Evolutionary conservation across 1,140 invertebrate species (phyloP), one percentile per base, ranked within the genome.

Genomic region (Copidosoma floridanum): DNA sequence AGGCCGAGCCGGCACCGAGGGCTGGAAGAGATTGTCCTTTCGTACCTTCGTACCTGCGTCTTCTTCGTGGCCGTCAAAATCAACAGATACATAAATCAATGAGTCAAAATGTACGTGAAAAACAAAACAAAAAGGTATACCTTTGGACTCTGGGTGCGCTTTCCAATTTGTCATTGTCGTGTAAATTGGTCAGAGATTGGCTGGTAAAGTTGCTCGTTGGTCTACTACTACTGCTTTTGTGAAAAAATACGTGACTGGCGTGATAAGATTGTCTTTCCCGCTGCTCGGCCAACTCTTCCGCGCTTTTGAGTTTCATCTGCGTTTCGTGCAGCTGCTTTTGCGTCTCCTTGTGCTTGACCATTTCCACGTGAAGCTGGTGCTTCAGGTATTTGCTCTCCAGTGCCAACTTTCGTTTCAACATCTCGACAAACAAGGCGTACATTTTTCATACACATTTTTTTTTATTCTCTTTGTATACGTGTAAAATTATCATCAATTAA

Each of bases 311-410:
- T 73, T 87, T 86, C 23, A 72, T 80, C 21, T 85, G 78, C 11
- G 86, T 82, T 27, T 87, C 80, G 26, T 85, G 82, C 35, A 91
- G 79, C 52, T 88, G 83, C 56, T 85, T 84, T 66, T 89, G 83
- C 5, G 86, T 85, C 65, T 88, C 86, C 65, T 86, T 89, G 48
- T 85, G 84, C 62, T 89, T 90, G 27, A 80, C 77, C 29, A 88
- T 83, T 76, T 91, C 89, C 0, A 73, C 65, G 24, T 86, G 84
- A 16, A 90, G 71, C 69, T 89, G 87, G 63, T 89, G 85, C 58
- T 85, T 86, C 53, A 85, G 84, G 64, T 86, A 89, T 76, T 91
- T 91, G 12, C 81, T 82, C 75, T 91, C 88, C 37, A 91, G 69
- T 26, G 84, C 78, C 11, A 90, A 71, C 65, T 87, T 87, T 47